Conservation (phyloP, 1,140 invertebrate species). For the Spodoptera litura region DNA sequence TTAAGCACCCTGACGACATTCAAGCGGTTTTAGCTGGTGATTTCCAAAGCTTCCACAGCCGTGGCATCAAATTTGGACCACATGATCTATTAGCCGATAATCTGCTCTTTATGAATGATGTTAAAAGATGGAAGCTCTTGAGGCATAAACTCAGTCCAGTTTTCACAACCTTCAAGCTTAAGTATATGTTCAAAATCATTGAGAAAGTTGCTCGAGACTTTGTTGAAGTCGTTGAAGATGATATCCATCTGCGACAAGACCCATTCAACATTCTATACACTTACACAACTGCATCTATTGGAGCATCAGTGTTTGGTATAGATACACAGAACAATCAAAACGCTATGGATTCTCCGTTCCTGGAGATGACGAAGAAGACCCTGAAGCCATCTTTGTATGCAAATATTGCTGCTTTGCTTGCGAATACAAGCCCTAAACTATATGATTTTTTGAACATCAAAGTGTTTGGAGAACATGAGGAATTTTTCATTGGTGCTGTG, state of each 20-base stretch:
- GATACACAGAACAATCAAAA: slow-evolving; percentile 50
- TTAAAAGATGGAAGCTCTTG: slow-evolving; percentile 74
- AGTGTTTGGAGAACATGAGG: slow-evolving; percentile 59
- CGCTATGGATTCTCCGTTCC: slow-evolving; percentile 60
- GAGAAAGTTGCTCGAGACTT: slow-evolving; percentile 65
- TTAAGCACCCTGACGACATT: slow-evolving; percentile 83
- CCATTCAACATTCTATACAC: slow-evolving; percentile 58
- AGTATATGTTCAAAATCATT: slow-evolving; percentile 80
- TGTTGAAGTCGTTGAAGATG: slow-evolving; percentile 52
- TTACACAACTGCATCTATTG: slow-evolving; percentile 59
- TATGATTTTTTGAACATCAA: slow-evolving; percentile 55
- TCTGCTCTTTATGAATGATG: slow-evolving; percentile 74
- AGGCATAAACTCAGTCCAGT: slow-evolving; percentile 71
- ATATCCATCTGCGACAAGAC: slow-evolving; percentile 48
- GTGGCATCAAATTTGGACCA: slow-evolving; percentile 64
- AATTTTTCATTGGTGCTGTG: slow-evolving; percentile 58
- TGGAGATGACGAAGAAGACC: slow-evolving; percentile 56
- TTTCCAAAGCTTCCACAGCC: slow-evolving; percentile 79
- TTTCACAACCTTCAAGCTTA: slow-evolving; percentile 80
- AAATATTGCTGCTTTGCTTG: slow-evolving; percentile 52
- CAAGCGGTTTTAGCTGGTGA: slow-evolving; percentile 84
- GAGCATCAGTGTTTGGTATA: slow-evolving; percentile 62
- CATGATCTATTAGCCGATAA: slow-evolving; percentile 76
- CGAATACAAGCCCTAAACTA: slow-evolving; percentile 45
- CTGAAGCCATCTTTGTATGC: slow-evolving; percentile 42